Evolutionary conservation across 2,888 invertebrate species (phyloP), one percentile per base, ranked within the genome.

Genomic region (Ophioninae sp.): DNA sequence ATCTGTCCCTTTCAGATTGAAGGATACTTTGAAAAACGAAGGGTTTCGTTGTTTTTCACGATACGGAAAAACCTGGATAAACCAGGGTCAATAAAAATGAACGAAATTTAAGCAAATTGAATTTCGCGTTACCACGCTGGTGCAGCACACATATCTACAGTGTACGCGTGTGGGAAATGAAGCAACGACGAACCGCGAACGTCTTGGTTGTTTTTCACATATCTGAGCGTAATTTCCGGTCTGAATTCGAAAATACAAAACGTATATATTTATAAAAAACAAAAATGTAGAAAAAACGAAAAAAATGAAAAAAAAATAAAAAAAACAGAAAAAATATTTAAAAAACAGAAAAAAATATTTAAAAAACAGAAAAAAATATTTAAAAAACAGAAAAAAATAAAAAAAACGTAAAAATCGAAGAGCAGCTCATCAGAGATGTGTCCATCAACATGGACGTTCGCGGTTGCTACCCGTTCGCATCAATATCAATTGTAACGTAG

Each of bases 401-500:
- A 44, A 68, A 41, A 10, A 20, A n/a, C 9, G 7, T 64, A 10
- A 61, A n/a, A 8, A 61, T 20, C 5, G 22, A 61, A 2, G 3
- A 30, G 61, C 2, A 7, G 20, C 8, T 22, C n/a, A 61, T 22
- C 20, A 20, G n/a, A n/a, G 61, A 61, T 9, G 10, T 64, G 9
- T 64, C n/a, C 13, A 22, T 17, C 6, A 2, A 30, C 41, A 41
- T 0, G 67, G 67, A 90, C 91, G 89, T 89, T 87, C 81, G 81
- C 51, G 88, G 90, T 87, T 91, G 90, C 88, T 90, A 89, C 90
- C 90, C 90, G 91, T 91, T 92, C 91, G 91, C 89, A 92, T 92
- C 92, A 92, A 92, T 92, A 91, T 69, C 90, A 51, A 56, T 73
- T 30, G 86, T 88, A 89, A 87, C 88, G 89, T 90, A 90, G 88